Evolutionary conservation across 2,113 vertebrate genomes (phyloP), one percentile per base, ranked within the genome.

Genomic region (Tetrax tetrax): DNA sequence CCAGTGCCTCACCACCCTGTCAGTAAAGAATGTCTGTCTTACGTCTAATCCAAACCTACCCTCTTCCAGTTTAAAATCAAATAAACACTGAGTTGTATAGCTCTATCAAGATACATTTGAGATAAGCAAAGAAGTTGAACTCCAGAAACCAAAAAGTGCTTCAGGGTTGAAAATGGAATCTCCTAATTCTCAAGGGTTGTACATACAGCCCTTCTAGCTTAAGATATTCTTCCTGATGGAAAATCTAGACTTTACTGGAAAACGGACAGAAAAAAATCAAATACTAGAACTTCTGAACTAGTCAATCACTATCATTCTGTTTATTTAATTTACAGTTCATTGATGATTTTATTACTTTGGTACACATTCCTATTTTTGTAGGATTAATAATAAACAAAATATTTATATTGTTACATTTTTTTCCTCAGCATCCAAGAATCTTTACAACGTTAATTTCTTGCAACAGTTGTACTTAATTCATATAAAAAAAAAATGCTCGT

Each of bases 151-250:
- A 56, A 54, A 72, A 66, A 35, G 0, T 1, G 28, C 54, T 72
- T 63, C 72, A 54, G 61, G 38, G 6, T 37, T 70, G 38, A 12
- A 83, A 81, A 77, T 51, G 2, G 11, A 84, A 68, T 53, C 14
- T 91, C 16, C 4, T 5, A 28, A 0, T 74, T 79, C 56, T 31
- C 11, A 57, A 45, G 11, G n/a, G 5, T 37, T 19, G 20, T 33
- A 59, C 6, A 7, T 29, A 28, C 1, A 47, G 6, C 7, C 1
- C 2, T 90, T 51, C 29, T 7, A 72, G 4, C 0, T 54, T 28
- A 31, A 66, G 21, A 31, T 68, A 72, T 74, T 37, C 10, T 56
- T 72, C 8, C 22, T 83, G 7, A n/a, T 24, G 9, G 20, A 37
- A 69, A 61, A 65, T 57, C 19, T 41, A 74, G 23, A 35, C 3